Conservation (phyloP, 2,888 invertebrate species). For the Gasteruption jaculator region DNA sequence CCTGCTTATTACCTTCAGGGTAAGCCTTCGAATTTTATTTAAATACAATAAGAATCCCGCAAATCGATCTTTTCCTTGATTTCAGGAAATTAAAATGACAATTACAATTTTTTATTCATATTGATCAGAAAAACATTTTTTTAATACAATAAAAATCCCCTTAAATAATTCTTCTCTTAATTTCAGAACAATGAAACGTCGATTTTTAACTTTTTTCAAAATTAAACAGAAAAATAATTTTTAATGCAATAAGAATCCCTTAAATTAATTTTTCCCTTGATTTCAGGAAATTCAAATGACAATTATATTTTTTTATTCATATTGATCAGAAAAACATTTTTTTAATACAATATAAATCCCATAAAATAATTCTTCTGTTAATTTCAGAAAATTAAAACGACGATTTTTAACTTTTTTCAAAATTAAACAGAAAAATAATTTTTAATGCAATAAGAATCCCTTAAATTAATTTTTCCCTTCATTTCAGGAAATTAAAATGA, state of each 20-base stretch:
- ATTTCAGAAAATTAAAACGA: no score
- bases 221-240: no score
- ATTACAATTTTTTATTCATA: constrained; percentile 8
- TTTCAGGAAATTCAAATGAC: constrained; percentile 4
- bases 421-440: no score
- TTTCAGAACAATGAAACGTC: no score
- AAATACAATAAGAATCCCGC: neutral
- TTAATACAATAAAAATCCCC: constrained; percentile 9
- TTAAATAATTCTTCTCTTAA: neutral
- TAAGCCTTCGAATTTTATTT: constrained; percentile 42
- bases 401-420: no score
- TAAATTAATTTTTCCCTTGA: neutral
- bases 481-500: no score
- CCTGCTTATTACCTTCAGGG: constrained; percentile 73
- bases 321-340: neutral
- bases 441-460: no score
- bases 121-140: neutral
- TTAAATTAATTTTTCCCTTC: neutral
- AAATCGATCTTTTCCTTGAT: neutral
- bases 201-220: no score
- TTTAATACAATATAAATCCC: constrained; percentile 10
- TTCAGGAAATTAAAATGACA: constrained; percentile 4
- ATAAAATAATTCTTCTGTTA: neutral
- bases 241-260: neutral
- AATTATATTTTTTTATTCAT: constrained; percentile 10